Evolutionary conservation across 53 echinoderm and acorn worm species (phyloP), one percentile per base, ranked within the genome.

Genomic region (Temnopleurus reevesii): DNA sequence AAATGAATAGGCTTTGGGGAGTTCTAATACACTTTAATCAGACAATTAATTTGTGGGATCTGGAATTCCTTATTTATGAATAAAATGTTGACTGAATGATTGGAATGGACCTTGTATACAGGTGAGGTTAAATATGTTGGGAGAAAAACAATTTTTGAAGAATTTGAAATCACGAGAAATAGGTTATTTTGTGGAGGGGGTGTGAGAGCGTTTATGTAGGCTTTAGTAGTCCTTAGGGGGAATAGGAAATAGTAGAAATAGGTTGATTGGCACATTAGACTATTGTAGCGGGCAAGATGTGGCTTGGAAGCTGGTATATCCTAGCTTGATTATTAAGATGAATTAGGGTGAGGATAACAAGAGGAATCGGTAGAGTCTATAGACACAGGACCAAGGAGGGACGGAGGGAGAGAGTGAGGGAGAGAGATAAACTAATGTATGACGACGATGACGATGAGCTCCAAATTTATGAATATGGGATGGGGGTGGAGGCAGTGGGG

Each of bases 221-320:
- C 63, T 63, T 33, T 33, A 33, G 34, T 63, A 10, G 33, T 63
- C 63, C 63, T 63, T 17, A 53, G 81, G 81, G 53, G 33, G 81
- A 77, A 45, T 43, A 8, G n/a, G 25, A 81, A 35, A 29, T 51
- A 17, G 77, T 53, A 17, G 34, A 81, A 81, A 45, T 86, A 61
- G 64, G 86, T 86, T 86, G 86, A 86, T 86, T 61, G 86, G 61
- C 86, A 86, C 61, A 30, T 44, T 86, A 19, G 15, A 61, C 60
- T 35, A 45, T 61, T 84, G 26, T 35, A 8, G 38, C 6, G 58
- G 84, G 46, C 86, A 60, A 46, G 64, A 61, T 23, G 15, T 86
- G 10, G 24, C 26, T 45, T 24, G 45, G 26, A 18, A 41, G 28
- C 18, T 46, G 24, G 19, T 64, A n/a, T n/a, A 2, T 86, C 27